These are phyloP conservation scores for Lepus timidus DNA, from an alignment of 2,113 vertebrate species.

Conservation along the genomic window DNA sequence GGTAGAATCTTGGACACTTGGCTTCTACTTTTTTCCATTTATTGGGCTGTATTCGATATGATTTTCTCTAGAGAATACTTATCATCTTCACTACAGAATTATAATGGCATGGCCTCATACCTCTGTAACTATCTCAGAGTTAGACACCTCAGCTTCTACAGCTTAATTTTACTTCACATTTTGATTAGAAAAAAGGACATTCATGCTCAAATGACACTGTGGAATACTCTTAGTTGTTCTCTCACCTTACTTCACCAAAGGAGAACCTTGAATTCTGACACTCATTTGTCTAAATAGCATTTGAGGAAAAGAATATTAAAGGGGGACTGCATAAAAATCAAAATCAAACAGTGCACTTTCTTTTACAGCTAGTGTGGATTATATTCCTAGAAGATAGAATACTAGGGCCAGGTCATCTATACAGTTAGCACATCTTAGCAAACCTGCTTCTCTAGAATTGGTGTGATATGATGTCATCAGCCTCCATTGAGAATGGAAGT, in stretches of 20 bases:
- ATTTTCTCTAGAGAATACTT: not conserved
- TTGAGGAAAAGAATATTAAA: slow-evolving; percentile 27
- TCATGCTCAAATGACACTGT: not conserved
- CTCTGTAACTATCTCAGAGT: not conserved
- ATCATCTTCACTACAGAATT: not conserved
- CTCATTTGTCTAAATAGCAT: slow-evolving; percentile 2
- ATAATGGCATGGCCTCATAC: not conserved
- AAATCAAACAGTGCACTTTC: not conserved
- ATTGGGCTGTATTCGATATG: slow-evolving; percentile 4
- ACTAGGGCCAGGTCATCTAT: not conserved
- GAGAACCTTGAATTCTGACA: slow-evolving; percentile 5
- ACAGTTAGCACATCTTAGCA: not conserved
- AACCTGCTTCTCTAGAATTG: not conserved
- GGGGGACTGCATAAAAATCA: slow-evolving; percentile 27
- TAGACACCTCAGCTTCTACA: not conserved
- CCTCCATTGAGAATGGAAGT: not conserved
- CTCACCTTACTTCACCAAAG: not conserved
- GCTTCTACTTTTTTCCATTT: slow-evolving; percentile 5
- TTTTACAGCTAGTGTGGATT: slow-evolving; percentile 27
- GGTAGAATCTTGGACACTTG: not conserved
- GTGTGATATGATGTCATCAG: not conserved
- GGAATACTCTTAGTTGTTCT: not conserved
- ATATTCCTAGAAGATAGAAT: not conserved
- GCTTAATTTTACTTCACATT: slow-evolving; percentile 25
- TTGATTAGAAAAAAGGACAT: not conserved